phyloP scores from a whole-genome alignment of 2,113 vertebrate genomes.

The Amphiprion percula region DNA sequence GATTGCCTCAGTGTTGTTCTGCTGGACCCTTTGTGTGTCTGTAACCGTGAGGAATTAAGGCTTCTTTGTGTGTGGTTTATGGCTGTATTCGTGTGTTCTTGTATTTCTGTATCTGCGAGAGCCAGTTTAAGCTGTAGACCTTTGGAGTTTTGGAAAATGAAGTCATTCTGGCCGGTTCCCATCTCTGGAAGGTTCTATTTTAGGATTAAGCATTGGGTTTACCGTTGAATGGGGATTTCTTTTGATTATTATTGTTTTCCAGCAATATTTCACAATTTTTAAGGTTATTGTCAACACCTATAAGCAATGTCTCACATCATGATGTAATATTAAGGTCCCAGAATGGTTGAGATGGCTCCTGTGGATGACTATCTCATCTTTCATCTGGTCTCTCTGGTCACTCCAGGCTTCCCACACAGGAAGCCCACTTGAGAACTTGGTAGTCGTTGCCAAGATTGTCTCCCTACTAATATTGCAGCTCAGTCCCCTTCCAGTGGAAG shows the following conservation, averaged over 20 bases:
- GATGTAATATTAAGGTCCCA: slow-evolving; percentile 18
- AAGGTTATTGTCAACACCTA: not conserved
- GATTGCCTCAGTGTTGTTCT: slow-evolving; percentile 40
- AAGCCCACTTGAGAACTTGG: slow-evolving; percentile 42
- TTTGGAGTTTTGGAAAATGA: slow-evolving; percentile 30
- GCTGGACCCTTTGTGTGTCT: slow-evolving; percentile 16
- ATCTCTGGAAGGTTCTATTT: slow-evolving; percentile 12
- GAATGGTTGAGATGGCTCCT: slow-evolving; percentile 33
- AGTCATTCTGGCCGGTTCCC: slow-evolving; percentile 32
- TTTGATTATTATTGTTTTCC: slow-evolving; percentile 16
- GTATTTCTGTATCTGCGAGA: slow-evolving; percentile 18
- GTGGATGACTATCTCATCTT: slow-evolving; percentile 37
- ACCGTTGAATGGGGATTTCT: slow-evolving; percentile 4
- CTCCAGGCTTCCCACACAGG: slow-evolving; percentile 44
- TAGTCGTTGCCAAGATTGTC: slow-evolving; percentile 49
- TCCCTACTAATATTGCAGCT: slow-evolving; percentile 51
- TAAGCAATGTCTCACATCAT: not conserved
- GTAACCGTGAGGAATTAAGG: slow-evolving; percentile 12
- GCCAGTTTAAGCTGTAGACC: slow-evolving; percentile 28
- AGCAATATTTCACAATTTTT: not conserved
- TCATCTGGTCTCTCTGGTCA: slow-evolving; percentile 33
- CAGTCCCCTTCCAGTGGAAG: slow-evolving; percentile 44
- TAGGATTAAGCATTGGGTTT: not conserved
- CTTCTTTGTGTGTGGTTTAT: slow-evolving; percentile 34
- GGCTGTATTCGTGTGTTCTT: slow-evolving; percentile 16